Evolutionary conservation across 2,797 vertebrate genomes (phyloP), one percentile per base, ranked within the genome.

Genomic region (Malurus splendens): DNA sequence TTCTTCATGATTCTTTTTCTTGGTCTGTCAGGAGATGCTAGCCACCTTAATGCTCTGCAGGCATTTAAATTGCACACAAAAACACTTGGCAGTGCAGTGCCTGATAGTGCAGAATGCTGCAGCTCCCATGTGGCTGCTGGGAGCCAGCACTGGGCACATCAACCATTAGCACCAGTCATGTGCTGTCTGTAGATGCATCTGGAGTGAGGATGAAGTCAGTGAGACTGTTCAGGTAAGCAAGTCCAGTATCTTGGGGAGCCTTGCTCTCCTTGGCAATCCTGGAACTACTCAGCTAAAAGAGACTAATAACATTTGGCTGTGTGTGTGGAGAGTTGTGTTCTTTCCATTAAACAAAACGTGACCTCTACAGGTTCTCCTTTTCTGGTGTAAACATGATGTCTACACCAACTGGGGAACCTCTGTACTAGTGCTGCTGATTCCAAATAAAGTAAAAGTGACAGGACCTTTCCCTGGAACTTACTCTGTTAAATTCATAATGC

Each of bases 361-460:
- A 85, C 77, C 45, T 77, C 72, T 64, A 47, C 71, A 77, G 80
- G 52, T 87, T 90, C 87, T 95, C 82, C 82, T 94, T 93, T 90
- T 94, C 83, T 93, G 88, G 74, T 83, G 89, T 95, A 93, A 93
- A 90, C 67, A 81, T 0, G 0, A 60, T 47, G 75, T 87, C 92
- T 82, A 17, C 67, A 59, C 33, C 2, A 5, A 62, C 25, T 1
- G 20, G 66, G 64, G 48, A 89, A 86, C 71, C 85, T 89, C 59
- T 74, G 48, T 22, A 45, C 39, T 79, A 51, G 39, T 80, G 41
- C 56, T 68, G 47, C 67, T 70, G 70, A 89, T 84, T 91, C 92
- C 94, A 93, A 86, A 94, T 90, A 89, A 84, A 95, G 90, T 77
- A 73, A 94, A 64, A 52, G 61, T 93, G 84, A 64, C 52, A 70